A percentile compares a stretch with the other conserved stretches of the same genome.
Evolutionary conservation across 2,888 invertebrate species (phyloP).

Genomic region (Rhaphigaster nebulosa): DNA sequence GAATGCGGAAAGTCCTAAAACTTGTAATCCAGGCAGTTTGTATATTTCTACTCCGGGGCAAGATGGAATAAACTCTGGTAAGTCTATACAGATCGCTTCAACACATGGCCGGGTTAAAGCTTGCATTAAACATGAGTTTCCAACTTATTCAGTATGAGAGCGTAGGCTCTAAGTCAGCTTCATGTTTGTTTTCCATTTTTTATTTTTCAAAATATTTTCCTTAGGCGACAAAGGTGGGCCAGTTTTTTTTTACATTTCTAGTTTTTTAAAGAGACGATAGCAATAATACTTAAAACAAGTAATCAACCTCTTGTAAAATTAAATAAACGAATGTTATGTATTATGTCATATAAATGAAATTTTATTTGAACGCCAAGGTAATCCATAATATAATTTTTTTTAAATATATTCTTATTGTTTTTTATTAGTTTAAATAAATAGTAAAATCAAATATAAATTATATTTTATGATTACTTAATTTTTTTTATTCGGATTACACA

Average conservation of each 20-base stretch:
- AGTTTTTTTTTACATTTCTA: not conserved
- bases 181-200: conserved; percentile 22
- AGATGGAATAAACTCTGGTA: conserved; percentile 26
- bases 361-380: too few species aligned
- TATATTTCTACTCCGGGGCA: conserved; percentile 6
- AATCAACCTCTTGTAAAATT: not conserved
- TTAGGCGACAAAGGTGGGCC: not conserved
- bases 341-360: too few species aligned
- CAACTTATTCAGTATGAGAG: conserved; percentile 22
- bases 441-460: too few species aligned
- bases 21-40: conserved; percentile 22
- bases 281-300: not conserved
- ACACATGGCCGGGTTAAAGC: conserved; percentile 22
- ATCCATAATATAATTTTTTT: too few species aligned
- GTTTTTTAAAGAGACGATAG: not conserved
- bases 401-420: too few species aligned
- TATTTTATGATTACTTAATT: too few species aligned
- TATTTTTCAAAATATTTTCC: conserved; percentile 21
- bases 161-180: not conserved
- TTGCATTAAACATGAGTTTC: conserved; percentile 26
- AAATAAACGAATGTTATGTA: not conserved
- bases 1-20: not conserved
- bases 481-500: too few species aligned
- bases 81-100: conserved; percentile 26
- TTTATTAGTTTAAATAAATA: too few species aligned